Evolutionary conservation across 2,888 invertebrate species (phyloP).

Genomic region (Drosophila conformis): DNA sequence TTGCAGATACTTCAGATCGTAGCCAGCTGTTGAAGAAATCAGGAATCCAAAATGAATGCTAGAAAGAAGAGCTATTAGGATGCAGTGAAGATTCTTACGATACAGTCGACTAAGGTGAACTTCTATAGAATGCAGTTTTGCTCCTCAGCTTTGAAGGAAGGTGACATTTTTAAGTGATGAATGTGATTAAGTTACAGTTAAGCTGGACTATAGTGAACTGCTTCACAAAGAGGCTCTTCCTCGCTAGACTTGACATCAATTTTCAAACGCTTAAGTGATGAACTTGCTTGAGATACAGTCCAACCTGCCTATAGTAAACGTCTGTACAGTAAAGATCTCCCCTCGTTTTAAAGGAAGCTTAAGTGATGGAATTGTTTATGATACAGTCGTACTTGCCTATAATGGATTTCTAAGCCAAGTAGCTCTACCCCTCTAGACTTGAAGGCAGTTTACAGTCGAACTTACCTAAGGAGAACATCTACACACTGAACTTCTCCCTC

Average conservation of each 20-base stretch:
- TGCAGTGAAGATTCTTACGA: neutral
- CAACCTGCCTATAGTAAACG: neutral
- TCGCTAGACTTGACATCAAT: fast-evolving
- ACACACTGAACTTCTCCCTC: neutral
- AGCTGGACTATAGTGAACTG: neutral
- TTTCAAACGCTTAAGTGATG: fast-evolving
- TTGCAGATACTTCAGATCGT: constrained; percentile 87
- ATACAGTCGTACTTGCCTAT: neutral
- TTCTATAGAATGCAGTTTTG: neutral
- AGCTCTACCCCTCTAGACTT: neutral
- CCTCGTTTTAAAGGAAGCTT: neutral
- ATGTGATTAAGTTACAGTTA: neutral
- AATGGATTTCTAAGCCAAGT: neutral
- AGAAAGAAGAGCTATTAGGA: neutral
- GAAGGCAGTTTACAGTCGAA: neutral
- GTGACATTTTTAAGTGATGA: neutral
- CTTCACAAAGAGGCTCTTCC: neutral
- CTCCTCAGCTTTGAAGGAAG: neutral
- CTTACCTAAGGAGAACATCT: neutral
- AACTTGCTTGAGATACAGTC: neutral
- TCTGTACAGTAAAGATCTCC: neutral
- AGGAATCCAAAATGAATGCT: neutral
- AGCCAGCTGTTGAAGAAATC: constrained; percentile 85
- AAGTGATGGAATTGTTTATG: neutral
- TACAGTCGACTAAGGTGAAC: neutral